phyloP scores from a whole-genome alignment of 2,888 invertebrate genomes.

The Ashinkailepas kermadecensis region DNA sequence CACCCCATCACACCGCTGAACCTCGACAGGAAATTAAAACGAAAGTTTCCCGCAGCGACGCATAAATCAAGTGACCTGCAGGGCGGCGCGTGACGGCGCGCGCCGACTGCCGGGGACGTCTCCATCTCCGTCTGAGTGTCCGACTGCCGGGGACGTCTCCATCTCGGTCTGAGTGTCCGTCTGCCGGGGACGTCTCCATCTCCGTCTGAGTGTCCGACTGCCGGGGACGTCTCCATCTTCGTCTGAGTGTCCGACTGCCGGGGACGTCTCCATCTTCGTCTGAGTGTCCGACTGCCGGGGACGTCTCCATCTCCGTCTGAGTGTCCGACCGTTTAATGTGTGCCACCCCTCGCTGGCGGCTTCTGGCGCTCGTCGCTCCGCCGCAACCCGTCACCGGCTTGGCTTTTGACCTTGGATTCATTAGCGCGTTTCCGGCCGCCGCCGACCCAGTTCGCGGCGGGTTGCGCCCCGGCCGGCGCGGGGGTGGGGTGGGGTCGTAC shows the following conservation, averaged over 20 bases:
- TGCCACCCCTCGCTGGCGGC: not conserved
- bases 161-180: no score
- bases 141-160: no score
- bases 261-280: constrained; percentile 10
- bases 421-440: not conserved
- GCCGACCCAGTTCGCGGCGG: not conserved
- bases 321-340: not conserved
- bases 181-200: no score
- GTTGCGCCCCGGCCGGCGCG: not conserved
- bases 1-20: not conserved
- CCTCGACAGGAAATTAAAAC: not conserved
- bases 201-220: no score
- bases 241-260: no score
- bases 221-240: constrained; percentile 1
- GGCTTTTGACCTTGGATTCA: not conserved
- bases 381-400: not conserved
- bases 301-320: not conserved
- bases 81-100: not conserved
- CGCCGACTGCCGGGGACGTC: not conserved
- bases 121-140: not conserved
- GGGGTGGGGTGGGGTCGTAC: no score
- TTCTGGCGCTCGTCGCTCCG: not conserved
- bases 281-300: not conserved
- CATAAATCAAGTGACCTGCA: not conserved
- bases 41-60: not conserved